Percentiles rank a stretch among this genome's conserved stretches.
phyloP scores from a whole-genome alignment of 2,888 invertebrate species.

The Thysanoteuthis rhombus region DNA sequence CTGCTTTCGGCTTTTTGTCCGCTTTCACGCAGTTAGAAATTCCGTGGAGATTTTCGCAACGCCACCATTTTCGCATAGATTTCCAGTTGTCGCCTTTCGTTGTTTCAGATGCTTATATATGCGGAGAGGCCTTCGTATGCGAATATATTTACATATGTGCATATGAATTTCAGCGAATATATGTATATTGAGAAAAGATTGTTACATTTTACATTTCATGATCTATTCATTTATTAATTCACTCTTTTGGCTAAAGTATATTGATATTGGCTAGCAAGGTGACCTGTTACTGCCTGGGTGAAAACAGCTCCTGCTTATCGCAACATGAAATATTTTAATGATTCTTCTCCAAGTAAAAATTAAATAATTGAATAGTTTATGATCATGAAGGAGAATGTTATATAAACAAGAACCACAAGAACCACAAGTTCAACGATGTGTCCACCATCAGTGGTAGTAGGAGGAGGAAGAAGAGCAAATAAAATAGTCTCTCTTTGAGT shows the following conservation, averaged over 20 bases:
- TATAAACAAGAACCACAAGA: too few species aligned
- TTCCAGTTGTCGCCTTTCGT: not conserved
- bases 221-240: not conserved
- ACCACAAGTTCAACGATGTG: too few species aligned
- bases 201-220: not conserved
- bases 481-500: too few species aligned
- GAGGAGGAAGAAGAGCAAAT: too few species aligned
- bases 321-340: too few species aligned
- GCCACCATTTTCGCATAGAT: not conserved
- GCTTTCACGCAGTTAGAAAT: not conserved
- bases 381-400: too few species aligned
- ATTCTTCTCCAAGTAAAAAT: too few species aligned
- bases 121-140: rapidly evolving
- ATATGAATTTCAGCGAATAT: not conserved
- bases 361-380: too few species aligned
- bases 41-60: not conserved
- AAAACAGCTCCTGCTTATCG: too few species aligned
- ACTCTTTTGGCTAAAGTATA: not conserved
- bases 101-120: not conserved
- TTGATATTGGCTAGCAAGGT: not conserved
- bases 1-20: not conserved
- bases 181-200: not conserved
- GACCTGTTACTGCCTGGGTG: not conserved
- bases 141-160: not conserved
- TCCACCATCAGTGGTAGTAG: too few species aligned